Evolutionary conservation across 2,888 invertebrate genomes (phyloP).

Genomic region (Torymus auratus): DNA sequence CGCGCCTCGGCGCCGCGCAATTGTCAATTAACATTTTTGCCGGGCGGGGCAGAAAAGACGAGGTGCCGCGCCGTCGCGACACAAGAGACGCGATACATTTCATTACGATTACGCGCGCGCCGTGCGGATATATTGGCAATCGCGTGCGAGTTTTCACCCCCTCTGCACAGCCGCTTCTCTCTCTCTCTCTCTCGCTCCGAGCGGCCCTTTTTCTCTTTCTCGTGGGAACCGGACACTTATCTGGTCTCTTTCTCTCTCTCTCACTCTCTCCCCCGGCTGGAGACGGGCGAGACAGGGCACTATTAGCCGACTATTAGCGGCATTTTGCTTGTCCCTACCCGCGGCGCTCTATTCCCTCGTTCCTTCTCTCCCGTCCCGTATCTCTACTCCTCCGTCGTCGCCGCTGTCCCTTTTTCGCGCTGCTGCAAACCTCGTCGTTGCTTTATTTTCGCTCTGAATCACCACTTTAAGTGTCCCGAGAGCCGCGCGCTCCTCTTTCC

Average conservation of each 20-base stretch:
- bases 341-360: neutral
- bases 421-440: neutral
- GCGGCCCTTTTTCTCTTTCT: constrained; percentile 17
- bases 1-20: constrained; percentile 71
- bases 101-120: constrained; percentile 70
- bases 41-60: constrained; percentile 24
- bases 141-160: constrained; percentile 58
- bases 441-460: neutral
- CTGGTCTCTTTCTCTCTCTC: neutral
- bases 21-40: constrained; percentile 76
- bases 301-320: constrained; percentile 63
- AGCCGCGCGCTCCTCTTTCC: constrained; percentile 4
- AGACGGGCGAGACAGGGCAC: constrained; percentile 56
- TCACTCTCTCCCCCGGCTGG: neutral
- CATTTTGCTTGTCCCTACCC: constrained; percentile 29
- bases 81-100: constrained; percentile 66
- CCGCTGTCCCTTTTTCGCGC: constrained; percentile 29
- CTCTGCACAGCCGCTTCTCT: constrained; percentile 50
- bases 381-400: constrained; percentile 12
- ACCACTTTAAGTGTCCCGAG: constrained; percentile 7
- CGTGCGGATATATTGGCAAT: constrained; percentile 63
- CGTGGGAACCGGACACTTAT: constrained; percentile 52
- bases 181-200: constrained; percentile 34
- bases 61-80: neutral
- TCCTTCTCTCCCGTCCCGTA: constrained; percentile 8